phyloP scores from a whole-genome alignment of 2,888 invertebrate species.

The Norana najaformis region DNA sequence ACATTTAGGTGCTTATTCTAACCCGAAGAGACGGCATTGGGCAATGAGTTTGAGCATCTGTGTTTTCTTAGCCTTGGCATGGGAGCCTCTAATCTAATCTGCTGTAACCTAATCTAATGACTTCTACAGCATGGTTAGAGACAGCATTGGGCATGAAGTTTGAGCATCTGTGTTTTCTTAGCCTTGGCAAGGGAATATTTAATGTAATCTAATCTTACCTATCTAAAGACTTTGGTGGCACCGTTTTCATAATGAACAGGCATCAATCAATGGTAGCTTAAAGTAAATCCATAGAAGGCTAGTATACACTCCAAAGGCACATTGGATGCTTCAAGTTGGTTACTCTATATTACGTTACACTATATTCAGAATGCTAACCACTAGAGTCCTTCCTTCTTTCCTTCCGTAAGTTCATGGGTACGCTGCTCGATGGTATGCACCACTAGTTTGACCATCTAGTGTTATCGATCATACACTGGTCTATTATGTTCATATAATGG shows the following conservation, averaged over 20 bases:
- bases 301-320: not conserved
- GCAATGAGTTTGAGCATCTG: not conserved
- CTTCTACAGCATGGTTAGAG: not conserved
- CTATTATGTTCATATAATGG: not conserved
- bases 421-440: not conserved
- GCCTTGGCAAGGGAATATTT: no score
- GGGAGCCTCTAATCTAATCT: not conserved
- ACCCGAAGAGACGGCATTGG: not conserved
- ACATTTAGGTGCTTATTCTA: not conserved
- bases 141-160: no score
- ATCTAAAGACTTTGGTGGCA: no score
- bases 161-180: no score
- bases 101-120: not conserved
- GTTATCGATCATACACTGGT: not conserved
- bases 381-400: not conserved
- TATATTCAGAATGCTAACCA: not conserved
- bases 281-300: no score
- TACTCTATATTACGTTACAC: not conserved
- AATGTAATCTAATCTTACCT: no score
- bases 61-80: not conserved
- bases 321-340: not conserved
- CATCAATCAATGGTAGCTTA: no score
- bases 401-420: not conserved
- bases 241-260: no score
- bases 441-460: not conserved